phyloP scores from a whole-genome alignment of 1,140 invertebrate genomes.

The Eueides isabella region DNA sequence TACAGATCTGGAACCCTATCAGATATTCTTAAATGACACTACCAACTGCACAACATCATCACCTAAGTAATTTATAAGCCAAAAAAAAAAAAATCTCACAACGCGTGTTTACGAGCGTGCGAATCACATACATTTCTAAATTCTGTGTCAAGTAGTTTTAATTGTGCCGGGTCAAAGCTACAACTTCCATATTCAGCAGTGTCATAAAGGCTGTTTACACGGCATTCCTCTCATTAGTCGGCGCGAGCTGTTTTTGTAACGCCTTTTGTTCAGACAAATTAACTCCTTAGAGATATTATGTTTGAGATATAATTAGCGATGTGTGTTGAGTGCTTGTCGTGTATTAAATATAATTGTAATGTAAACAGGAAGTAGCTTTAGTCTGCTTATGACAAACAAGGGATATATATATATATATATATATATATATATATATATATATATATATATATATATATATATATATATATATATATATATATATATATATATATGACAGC shows the following conservation, averaged over 20 bases:
- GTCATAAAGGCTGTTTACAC: constrained; percentile 40
- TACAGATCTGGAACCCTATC: no score
- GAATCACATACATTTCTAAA: constrained; percentile 25
- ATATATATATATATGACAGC: no score
- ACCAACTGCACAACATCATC: no score
- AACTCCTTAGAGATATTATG: constrained; percentile 30
- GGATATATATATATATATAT: no score
- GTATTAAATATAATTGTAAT: neutral
- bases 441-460: no score
- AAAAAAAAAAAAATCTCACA: neutral
- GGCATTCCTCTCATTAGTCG: constrained; percentile 39
- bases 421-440: no score
- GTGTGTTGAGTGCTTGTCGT: neutral
- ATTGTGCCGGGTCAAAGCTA: constrained; percentile 35
- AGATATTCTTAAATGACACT: no score
- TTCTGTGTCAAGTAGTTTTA: constrained; percentile 35
- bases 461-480: no score
- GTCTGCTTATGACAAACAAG: no score
- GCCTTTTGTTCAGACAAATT: constrained; percentile 37
- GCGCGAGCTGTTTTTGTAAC: constrained; percentile 35
- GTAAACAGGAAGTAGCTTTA: neutral
- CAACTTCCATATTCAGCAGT: constrained; percentile 35
- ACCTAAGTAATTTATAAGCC: no score
- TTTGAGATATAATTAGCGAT: constrained; percentile 28
- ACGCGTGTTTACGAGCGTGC: constrained; percentile 7